Evolutionary conservation across 2,888 invertebrate species (phyloP).

Genomic region (Orthonychiurus folsomi): DNA sequence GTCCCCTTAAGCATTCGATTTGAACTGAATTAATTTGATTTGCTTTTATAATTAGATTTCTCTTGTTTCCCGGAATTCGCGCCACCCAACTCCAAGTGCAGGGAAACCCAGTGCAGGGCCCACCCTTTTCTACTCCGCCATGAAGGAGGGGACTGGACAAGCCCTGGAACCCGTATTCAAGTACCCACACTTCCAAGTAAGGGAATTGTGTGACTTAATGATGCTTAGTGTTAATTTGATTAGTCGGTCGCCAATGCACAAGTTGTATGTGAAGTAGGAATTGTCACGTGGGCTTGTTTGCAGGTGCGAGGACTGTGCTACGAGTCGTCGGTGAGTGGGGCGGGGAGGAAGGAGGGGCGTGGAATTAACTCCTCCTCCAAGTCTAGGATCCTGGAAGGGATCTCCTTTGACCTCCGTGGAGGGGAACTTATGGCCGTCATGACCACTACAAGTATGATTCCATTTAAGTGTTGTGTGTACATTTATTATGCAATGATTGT

Average conservation of each 20-base stretch:
- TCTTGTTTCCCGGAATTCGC: conserved; percentile 26
- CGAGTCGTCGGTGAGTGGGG: conserved; percentile 47
- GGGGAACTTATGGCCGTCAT: conserved; percentile 84
- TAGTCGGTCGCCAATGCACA: too few species aligned
- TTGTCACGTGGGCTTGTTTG: conserved; percentile 42
- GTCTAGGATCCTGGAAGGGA: conserved; percentile 57
- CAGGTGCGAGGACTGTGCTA: conserved; percentile 58
- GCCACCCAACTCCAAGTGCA: conserved; percentile 15
- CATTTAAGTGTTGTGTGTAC: too few species aligned
- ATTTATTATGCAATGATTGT: too few species aligned
- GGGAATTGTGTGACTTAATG: background rate
- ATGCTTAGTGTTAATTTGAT: background rate
- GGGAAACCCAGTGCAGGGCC: too few species aligned
- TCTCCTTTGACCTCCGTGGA: conserved; percentile 80
- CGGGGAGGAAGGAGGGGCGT: conserved; percentile 45
- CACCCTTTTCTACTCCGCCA: conserved; percentile 9
- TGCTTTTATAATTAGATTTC: conserved; percentile 23
- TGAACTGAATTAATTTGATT: too few species aligned
- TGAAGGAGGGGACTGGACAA: background rate
- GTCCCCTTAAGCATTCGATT: too few species aligned
- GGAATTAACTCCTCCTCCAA: background rate
- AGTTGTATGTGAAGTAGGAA: too few species aligned
- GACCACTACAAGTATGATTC: conserved; percentile 64
- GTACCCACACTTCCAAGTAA: conserved; percentile 45
- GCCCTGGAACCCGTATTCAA: conserved; percentile 32